Conservation (phyloP, 64 coral and sea anemone genomes). For the Acropora tenuis region DNA sequence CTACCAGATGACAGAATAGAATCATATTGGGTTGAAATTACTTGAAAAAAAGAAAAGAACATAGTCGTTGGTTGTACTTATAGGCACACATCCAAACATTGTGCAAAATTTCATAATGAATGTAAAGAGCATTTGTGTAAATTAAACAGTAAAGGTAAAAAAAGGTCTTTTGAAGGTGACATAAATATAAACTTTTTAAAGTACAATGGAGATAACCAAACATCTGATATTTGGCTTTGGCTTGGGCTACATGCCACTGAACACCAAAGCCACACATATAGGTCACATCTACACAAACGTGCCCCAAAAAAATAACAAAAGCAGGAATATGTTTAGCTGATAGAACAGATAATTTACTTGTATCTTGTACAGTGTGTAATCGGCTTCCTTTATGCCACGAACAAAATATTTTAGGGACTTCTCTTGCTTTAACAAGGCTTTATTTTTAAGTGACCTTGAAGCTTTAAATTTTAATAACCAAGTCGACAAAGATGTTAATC, state of each 20-base stretch:
- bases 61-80: neutral
- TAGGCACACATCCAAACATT: neutral
- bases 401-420: too few species aligned
- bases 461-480: too few species aligned
- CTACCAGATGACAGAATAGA: too few species aligned
- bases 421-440: too few species aligned
- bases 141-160: neutral
- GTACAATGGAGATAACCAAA: neutral
- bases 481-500: too few species aligned
- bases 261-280: neutral
- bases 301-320: neutral
- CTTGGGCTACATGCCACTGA: neutral
- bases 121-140: neutral
- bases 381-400: too few species aligned
- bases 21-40: neutral
- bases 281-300: neutral
- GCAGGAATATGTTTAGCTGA: neutral
- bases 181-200: neutral
- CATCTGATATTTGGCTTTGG: neutral
- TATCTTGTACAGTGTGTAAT: too few species aligned
- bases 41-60: neutral
- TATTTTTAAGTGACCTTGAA: too few species aligned
- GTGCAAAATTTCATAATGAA: neutral
- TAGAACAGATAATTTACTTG: neutral
- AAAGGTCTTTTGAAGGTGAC: neutral